Evolutionary conservation across 2,113 vertebrate genomes (phyloP).

Genomic region (Diphyllodes magnificus): DNA sequence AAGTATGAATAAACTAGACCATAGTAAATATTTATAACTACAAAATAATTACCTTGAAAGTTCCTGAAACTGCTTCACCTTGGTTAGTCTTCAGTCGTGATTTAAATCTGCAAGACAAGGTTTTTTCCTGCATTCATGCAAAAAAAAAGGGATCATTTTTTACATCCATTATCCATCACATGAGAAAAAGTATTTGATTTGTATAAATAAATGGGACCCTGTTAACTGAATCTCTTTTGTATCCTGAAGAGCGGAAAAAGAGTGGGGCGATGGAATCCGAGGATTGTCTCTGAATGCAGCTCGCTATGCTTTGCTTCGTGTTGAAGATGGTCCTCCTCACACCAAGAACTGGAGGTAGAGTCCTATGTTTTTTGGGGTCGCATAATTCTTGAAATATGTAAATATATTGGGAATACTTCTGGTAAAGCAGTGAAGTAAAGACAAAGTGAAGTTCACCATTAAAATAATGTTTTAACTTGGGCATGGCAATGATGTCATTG

Average conservation of each 20-base stretch:
- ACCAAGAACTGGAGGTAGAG: conserved; percentile 98
- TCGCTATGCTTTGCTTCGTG: conserved; percentile 88
- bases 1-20: not conserved
- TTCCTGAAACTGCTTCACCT: not conserved
- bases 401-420: not conserved
- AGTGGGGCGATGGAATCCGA: conserved; percentile 94
- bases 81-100: not conserved
- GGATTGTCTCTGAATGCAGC: conserved; percentile 93
- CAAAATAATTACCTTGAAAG: not conserved
- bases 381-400: not conserved
- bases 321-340: conserved; percentile 90
- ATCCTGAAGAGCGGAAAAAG: conserved; percentile 87
- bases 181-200: not conserved
- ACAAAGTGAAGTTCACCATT: not conserved
- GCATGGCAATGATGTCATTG: not conserved
- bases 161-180: not conserved
- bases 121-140: not conserved
- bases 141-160: not conserved
- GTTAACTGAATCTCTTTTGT: not conserved
- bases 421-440: not conserved
- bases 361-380: not conserved
- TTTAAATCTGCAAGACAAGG: not conserved
- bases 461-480: not conserved
- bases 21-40: not conserved
- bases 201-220: not conserved